Evolutionary conservation across 2,888 invertebrate species (phyloP).

Genomic region (Lasioglossum figueresi): DNA sequence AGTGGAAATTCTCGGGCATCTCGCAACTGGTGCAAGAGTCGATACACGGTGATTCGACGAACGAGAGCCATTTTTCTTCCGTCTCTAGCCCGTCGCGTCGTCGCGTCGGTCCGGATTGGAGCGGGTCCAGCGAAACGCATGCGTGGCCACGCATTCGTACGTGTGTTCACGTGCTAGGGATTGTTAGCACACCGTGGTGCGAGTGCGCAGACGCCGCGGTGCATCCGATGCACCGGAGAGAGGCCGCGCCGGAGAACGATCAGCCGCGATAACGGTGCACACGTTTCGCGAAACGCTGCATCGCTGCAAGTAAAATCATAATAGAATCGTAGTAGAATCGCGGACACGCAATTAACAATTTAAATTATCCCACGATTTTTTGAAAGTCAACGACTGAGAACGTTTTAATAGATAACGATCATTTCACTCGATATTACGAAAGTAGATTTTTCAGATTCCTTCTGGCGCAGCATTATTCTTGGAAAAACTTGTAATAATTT

Average conservation of each 20-base stretch:
- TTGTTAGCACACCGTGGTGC: slow-evolving; percentile 43
- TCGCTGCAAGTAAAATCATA: slow-evolving; percentile 14
- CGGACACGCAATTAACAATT: background rate
- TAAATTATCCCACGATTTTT: background rate
- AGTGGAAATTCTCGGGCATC: background rate
- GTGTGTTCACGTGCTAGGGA: slow-evolving; percentile 22
- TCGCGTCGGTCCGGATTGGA: slow-evolving; percentile 58
- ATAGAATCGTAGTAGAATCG: too few species aligned
- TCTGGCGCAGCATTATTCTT: background rate
- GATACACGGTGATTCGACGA: slow-evolving; percentile 49
- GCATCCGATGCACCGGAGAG: slow-evolving; percentile 49
- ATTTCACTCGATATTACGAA: background rate
- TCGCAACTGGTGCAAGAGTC: slow-evolving; percentile 23
- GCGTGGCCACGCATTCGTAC: slow-evolving; percentile 61
- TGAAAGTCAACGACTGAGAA: background rate
- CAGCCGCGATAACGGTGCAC: slow-evolving; percentile 50
- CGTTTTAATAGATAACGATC: too few species aligned
- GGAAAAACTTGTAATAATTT: background rate
- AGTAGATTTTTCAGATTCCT: background rate
- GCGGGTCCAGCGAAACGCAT: slow-evolving; percentile 59
- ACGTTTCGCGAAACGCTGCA: slow-evolving; percentile 13
- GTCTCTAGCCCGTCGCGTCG: slow-evolving; percentile 44
- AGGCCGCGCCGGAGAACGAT: slow-evolving; percentile 51
- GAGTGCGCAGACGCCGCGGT: slow-evolving; percentile 61
- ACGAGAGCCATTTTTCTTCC: slow-evolving; percentile 70